These are phyloP conservation scores for Smutsia temminckii DNA, from an alignment of 2,797 vertebrate species.

Conservation along the genomic window DNA sequence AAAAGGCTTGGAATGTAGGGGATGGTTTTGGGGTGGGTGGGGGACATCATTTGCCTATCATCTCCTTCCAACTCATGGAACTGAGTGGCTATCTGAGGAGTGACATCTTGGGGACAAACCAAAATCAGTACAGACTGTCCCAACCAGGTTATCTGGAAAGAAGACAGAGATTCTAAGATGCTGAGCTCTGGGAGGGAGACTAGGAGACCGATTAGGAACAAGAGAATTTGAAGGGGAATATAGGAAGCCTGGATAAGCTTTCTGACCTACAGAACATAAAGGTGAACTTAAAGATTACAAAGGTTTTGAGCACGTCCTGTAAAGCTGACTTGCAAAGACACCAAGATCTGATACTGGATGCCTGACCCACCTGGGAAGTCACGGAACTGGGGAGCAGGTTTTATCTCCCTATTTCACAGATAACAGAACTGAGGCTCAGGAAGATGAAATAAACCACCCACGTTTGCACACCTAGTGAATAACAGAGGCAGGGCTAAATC, in stretches of 20 bases:
- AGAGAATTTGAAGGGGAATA: neutral
- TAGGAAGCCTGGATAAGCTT: neutral
- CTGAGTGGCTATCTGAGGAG: neutral
- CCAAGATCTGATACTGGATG: neutral
- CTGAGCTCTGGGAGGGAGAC: neutral
- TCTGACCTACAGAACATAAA: neutral
- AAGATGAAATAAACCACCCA: neutral
- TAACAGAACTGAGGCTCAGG: neutral
- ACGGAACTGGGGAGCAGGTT: neutral
- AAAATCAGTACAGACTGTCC: neutral
- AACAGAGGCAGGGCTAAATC: neutral
- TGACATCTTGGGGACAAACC: neutral
- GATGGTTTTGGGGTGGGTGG: accelerated
- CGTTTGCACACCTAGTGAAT: neutral
- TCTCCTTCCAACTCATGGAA: neutral
- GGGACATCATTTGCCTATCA: neutral
- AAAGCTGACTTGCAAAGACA: neutral
- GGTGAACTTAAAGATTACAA: neutral
- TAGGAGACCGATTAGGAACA: neutral
- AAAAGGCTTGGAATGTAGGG: neutral
- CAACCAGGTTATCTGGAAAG: neutral
- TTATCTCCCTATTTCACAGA: neutral
- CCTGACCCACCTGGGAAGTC: neutral
- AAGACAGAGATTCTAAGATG: neutral
- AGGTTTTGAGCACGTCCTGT: neutral